Evolutionary conservation across 2,888 invertebrate species (phyloP).

Genomic region (Philopedon plagiatum): DNA sequence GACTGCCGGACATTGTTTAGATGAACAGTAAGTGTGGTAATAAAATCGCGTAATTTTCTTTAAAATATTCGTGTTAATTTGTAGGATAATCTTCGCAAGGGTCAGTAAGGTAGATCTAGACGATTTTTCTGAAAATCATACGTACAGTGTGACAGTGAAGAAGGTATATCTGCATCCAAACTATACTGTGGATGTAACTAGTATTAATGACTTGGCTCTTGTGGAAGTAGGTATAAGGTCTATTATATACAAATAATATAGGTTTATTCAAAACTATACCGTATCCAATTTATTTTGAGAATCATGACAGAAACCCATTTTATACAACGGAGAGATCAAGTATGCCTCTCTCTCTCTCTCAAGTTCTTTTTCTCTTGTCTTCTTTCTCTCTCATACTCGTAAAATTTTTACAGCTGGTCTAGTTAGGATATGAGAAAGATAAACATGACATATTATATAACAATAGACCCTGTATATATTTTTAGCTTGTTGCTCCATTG

Average conservation of each 20-base stretch:
- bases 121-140: slow-evolving; percentile 32
- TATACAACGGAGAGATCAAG: too few relatives aligned
- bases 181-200: slow-evolving; percentile 20
- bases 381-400: too few relatives aligned
- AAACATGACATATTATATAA: too few relatives aligned
- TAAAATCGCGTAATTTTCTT: background rate
- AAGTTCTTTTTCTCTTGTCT: too few relatives aligned
- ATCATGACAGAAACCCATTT: too few relatives aligned
- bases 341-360: too few relatives aligned
- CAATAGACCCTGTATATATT: background rate
- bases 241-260: background rate
- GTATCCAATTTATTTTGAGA: too few relatives aligned
- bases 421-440: too few relatives aligned
- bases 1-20: slow-evolving; percentile 31
- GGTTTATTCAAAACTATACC: background rate
- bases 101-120: slow-evolving; percentile 19
- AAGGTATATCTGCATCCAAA: slow-evolving; percentile 32
- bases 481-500: slow-evolving; percentile 17
- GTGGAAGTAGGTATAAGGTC: slow-evolving; percentile 22
- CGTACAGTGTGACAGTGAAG: slow-evolving; percentile 9
- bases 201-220: slow-evolving; percentile 33
- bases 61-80: background rate
- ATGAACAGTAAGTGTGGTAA: slow-evolving; percentile 24
- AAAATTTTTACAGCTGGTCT: too few relatives aligned
- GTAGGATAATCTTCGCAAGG: slow-evolving; percentile 28